Evolutionary conservation across 2,797 vertebrate species (phyloP).

Genomic region (Xenopus petersii): DNA sequence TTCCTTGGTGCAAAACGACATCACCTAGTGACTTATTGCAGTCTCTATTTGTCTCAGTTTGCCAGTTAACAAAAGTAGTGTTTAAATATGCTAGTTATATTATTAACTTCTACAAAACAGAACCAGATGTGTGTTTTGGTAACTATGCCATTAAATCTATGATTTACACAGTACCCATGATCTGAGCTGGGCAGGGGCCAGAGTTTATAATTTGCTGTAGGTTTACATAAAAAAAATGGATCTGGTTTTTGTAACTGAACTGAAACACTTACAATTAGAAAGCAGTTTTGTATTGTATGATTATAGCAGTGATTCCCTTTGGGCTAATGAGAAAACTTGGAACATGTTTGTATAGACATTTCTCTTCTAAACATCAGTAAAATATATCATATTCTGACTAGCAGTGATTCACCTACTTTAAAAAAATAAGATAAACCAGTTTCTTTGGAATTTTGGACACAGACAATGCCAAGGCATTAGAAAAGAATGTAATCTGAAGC

Average conservation of each 20-base stretch:
- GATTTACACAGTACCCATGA: conserved; percentile 90
- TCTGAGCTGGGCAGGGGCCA: conserved; percentile 86
- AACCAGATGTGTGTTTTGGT: conserved; percentile 93
- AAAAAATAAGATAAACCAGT: conserved; percentile 63
- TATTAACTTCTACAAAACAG: conserved; percentile 84
- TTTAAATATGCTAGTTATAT: conserved; percentile 90
- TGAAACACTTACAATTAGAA: conserved; percentile 84
- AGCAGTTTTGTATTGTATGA: conserved; percentile 71
- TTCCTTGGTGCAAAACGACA: conserved; percentile 52
- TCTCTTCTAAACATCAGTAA: conserved; percentile 66
- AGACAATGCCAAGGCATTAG: conserved; percentile 64
- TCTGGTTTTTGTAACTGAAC: conserved; percentile 86
- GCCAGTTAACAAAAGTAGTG: conserved; percentile 75
- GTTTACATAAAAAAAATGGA: conserved; percentile 75
- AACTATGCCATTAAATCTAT: conserved; percentile 88
- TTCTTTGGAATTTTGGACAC: conserved; percentile 60
- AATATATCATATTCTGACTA: conserved; percentile 68
- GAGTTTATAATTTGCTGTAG: conserved; percentile 92
- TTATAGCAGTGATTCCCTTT: conserved; percentile 77
- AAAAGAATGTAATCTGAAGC: conserved; percentile 59
- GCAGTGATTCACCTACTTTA: conserved; percentile 67
- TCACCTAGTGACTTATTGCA: conserved; percentile 56
- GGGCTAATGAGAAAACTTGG: conserved; percentile 72
- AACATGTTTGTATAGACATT: conserved; percentile 70
- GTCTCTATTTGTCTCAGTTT: conserved; percentile 64